Conservation (phyloP, 1,140 invertebrate genomes). For the Dendrolimus kikuchii region DNA sequence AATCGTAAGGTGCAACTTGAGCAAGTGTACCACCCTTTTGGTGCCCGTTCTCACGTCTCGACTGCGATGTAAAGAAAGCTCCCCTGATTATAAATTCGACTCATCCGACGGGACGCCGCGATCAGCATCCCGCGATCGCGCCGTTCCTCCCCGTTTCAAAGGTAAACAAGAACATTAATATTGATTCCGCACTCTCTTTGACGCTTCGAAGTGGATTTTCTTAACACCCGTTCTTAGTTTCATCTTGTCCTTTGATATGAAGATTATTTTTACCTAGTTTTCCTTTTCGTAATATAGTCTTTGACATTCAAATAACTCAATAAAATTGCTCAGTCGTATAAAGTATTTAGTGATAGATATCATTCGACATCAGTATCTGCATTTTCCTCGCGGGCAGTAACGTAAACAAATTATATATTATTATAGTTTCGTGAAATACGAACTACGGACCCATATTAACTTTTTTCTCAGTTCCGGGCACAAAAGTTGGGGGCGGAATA, state of each 20-base stretch:
- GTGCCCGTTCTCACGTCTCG: slow-evolving; percentile 58
- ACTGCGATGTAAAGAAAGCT: slow-evolving; percentile 33
- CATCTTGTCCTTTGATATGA: slow-evolving; percentile 42
- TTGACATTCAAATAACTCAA: slow-evolving; percentile 24
- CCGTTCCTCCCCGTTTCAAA: slow-evolving; percentile 39
- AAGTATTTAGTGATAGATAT: too few relatives aligned
- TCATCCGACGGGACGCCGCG: slow-evolving; percentile 40
- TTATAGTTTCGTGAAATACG: too few relatives aligned
- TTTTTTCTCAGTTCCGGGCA: not conserved
- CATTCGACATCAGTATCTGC: too few relatives aligned
- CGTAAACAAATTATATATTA: too few relatives aligned
- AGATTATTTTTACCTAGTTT: slow-evolving; percentile 27
- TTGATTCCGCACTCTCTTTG: slow-evolving; percentile 61
- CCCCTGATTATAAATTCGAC: slow-evolving; percentile 63
- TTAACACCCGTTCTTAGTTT: slow-evolving; percentile 40
- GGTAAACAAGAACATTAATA: slow-evolving; percentile 67
- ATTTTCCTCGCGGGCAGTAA: too few relatives aligned
- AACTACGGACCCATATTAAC: too few relatives aligned
- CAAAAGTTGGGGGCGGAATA: not conserved
- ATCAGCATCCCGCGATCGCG: slow-evolving; percentile 31
- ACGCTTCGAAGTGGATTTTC: slow-evolving; percentile 54
- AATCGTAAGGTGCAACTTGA: slow-evolving; percentile 54
- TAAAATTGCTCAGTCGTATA: not conserved
- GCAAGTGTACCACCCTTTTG: slow-evolving; percentile 60
- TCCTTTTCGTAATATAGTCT: slow-evolving; percentile 6